Evolutionary conservation across 1,140 invertebrate species (phyloP).

Genomic region (Drosophila erecta): DNA sequence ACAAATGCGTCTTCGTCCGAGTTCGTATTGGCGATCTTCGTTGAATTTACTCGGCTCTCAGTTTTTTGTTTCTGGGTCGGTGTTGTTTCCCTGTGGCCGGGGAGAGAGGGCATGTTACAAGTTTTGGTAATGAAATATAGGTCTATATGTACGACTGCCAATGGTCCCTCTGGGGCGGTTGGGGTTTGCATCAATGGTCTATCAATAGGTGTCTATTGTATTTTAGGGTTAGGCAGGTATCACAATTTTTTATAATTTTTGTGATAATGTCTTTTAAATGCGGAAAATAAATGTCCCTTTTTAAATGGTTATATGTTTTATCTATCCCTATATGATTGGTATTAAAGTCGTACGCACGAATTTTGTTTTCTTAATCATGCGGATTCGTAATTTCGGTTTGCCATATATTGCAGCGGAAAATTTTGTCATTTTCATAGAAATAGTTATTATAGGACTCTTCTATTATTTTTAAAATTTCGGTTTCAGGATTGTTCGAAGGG

Average conservation of each 20-base stretch:
- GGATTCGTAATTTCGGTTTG: too few relatives aligned
- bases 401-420: too few relatives aligned
- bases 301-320: conserved; percentile 8
- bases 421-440: background rate
- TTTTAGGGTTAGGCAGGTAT: background rate
- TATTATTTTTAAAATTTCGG: background rate
- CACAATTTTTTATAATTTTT: conserved; percentile 7
- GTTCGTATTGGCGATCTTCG: too few relatives aligned
- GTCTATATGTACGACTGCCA: background rate
- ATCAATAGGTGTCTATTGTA: too few relatives aligned
- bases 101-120: background rate
- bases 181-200: background rate
- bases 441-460: background rate
- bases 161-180: background rate
- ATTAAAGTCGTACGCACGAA: conserved; percentile 2
- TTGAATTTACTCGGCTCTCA: too few relatives aligned
- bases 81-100: too few relatives aligned
- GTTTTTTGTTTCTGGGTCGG: too few relatives aligned
- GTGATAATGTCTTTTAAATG: conserved; percentile 10
- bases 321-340: conserved; percentile 25
- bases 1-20: too few relatives aligned
- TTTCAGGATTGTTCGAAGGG: background rate
- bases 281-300: conserved; percentile 13
- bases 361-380: background rate
- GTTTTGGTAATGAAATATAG: background rate